Conservation (phyloP, 2,888 invertebrate genomes). For the Gordius sp. region DNA sequence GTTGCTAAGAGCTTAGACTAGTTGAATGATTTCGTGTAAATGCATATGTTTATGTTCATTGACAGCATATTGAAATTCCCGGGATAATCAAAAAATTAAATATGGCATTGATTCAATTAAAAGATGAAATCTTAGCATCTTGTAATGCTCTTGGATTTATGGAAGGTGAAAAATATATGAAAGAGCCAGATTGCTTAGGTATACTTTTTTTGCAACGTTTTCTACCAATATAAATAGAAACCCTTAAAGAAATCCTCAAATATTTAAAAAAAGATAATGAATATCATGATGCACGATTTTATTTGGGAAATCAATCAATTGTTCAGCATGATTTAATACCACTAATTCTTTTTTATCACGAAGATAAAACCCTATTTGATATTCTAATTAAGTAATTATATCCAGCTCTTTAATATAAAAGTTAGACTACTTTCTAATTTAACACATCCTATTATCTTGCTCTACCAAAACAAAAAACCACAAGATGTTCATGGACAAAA, state of each 20-base stretch:
- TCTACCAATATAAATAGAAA: neutral
- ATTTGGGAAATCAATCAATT: neutral
- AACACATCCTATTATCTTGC: neutral
- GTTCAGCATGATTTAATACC: conserved; percentile 14
- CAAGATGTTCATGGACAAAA: conserved; percentile 4
- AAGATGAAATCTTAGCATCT: conserved; percentile 14
- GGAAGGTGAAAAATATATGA: conserved; percentile 3
- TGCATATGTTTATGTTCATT: too few relatives aligned
- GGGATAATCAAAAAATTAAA: too few relatives aligned
- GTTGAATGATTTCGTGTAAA: too few relatives aligned
- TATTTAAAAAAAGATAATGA: conserved; percentile 4
- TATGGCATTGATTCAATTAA: too few relatives aligned
- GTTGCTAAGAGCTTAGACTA: too few relatives aligned
- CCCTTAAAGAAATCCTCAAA: conserved; percentile 1
- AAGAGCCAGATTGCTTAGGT: conserved; percentile 8
- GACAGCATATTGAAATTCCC: too few relatives aligned
- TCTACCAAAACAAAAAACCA: conserved; percentile 7
- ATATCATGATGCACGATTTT: neutral
- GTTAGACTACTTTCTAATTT: neutral
- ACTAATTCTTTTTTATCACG: neutral
- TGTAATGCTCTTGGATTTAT: conserved; percentile 12
- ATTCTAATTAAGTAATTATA: conserved; percentile 8
- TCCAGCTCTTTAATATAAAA: neutral
- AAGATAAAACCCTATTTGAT: neutral
- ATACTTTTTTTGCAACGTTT: neutral